phyloP scores from a whole-genome alignment of 2,113 vertebrate genomes.

The Pseudorasbora parva region DNA sequence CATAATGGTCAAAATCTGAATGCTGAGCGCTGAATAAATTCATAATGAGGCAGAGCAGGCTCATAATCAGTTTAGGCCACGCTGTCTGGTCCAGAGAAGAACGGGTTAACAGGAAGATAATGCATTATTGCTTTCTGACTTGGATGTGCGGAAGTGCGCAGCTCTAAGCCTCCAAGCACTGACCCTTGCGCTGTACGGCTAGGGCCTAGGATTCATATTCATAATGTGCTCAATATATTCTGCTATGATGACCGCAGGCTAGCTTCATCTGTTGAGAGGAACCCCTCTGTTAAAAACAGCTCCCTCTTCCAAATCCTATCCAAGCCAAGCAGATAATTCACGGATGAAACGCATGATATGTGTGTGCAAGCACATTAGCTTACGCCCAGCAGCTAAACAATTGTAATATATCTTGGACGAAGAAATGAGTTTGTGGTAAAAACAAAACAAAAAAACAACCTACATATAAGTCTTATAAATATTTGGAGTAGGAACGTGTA shows the following conservation, averaged over 20 bases:
- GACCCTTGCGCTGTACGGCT: slow-evolving; percentile 74
- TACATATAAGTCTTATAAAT: slow-evolving; percentile 40
- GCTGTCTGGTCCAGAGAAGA: slow-evolving; percentile 64
- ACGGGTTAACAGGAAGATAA: slow-evolving; percentile 70
- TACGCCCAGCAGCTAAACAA: slow-evolving; percentile 52
- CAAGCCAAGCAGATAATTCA: slow-evolving; percentile 74
- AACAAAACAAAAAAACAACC: slow-evolving; percentile 56
- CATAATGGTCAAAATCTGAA: slow-evolving; percentile 34
- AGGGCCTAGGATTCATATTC: slow-evolving; percentile 78
- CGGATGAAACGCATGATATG: slow-evolving; percentile 71
- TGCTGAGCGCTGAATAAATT: slow-evolving; percentile 35
- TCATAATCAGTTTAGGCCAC: slow-evolving; percentile 71
- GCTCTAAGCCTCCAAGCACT: slow-evolving; percentile 73
- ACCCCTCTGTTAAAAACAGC: slow-evolving; percentile 73
- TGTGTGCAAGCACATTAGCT: slow-evolving; percentile 62
- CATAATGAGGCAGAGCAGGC: slow-evolving; percentile 52
- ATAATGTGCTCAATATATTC: slow-evolving; percentile 84
- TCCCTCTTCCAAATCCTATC: slow-evolving; percentile 73
- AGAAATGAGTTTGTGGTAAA: slow-evolving; percentile 44
- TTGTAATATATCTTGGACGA: slow-evolving; percentile 57
- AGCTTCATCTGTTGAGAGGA: slow-evolving; percentile 63
- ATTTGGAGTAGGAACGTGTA: slow-evolving; percentile 45
- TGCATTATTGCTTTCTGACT: slow-evolving; percentile 77
- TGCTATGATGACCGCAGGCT: slow-evolving; percentile 75
- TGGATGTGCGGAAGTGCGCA: slow-evolving; percentile 70